Evolutionary conservation across 2,888 invertebrate species (phyloP).

Genomic region (Adelognathus sp.): DNA sequence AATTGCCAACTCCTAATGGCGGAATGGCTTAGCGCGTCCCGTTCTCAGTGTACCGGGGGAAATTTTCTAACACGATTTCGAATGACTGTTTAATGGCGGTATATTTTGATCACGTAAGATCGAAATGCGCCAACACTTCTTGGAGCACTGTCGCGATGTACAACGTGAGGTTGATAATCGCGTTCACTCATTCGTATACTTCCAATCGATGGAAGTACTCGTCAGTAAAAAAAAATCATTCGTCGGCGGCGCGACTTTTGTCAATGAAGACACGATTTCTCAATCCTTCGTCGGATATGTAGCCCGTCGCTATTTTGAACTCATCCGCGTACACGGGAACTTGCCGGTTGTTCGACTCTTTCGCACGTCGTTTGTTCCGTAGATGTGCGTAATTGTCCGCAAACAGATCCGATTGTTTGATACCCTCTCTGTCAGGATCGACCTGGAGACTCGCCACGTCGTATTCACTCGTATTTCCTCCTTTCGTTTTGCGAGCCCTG

Average conservation of each 20-base stretch:
- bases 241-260: conserved; percentile 62
- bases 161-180: background rate
- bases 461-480: conserved; percentile 1
- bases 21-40: background rate
- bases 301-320: conserved; percentile 82
- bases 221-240: conserved; percentile 14
- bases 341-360: conserved; percentile 71
- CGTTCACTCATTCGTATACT: background rate
- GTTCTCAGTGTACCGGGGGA: background rate
- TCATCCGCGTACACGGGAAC: conserved; percentile 79
- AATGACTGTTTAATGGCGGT: background rate
- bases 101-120: background rate
- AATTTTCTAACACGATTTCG: background rate
- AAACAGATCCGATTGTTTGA: conserved; percentile 31
- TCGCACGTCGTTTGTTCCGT: conserved; percentile 57
- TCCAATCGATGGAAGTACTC: background rate
- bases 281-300: conserved; percentile 81
- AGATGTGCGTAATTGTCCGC: conserved; percentile 6
- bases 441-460: background rate
- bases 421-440: conserved; percentile 32
- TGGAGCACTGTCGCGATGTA: background rate
- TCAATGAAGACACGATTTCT: conserved; percentile 82
- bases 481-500: conserved; percentile 41
- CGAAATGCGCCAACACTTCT: background rate
- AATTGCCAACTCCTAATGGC: background rate